These are phyloP conservation scores for Meriones unguiculatus DNA, from an alignment of 2,113 vertebrate genomes.

Conservation along the genomic window DNA sequence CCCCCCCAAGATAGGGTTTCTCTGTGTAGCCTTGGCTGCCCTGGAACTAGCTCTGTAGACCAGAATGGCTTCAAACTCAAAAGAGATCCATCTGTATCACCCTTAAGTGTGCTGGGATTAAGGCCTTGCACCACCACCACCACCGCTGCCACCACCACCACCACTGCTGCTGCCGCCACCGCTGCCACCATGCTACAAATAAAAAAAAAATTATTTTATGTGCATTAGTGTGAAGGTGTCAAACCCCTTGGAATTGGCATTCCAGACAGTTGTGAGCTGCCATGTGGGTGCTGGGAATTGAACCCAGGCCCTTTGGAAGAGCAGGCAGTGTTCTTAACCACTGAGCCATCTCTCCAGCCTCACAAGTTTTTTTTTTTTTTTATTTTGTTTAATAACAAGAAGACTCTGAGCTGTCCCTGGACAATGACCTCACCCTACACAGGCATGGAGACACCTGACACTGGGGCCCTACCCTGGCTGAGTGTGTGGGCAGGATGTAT, in stretches of 20 bases:
- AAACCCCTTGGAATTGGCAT: too few species aligned
- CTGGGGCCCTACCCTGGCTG: background rate
- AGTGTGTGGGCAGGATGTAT: background rate
- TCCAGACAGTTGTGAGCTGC: too few species aligned
- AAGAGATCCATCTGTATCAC: background rate
- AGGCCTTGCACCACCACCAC: background rate
- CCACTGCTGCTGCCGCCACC: too few species aligned
- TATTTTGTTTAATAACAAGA: background rate
- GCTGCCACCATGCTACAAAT: too few species aligned
- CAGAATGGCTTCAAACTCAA: background rate
- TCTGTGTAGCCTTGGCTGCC: background rate
- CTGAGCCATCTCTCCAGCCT: background rate
- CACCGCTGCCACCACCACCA: too few species aligned
- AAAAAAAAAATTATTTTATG: too few species aligned
- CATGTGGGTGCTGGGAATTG: too few species aligned
- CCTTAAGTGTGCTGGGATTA: background rate
- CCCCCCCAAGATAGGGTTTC: background rate
- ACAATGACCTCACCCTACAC: background rate
- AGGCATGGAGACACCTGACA: background rate
- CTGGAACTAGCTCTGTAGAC: background rate
- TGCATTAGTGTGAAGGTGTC: too few species aligned
- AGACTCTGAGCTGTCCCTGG: background rate
- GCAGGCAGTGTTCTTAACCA: too few species aligned
- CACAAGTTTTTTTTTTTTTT: background rate
- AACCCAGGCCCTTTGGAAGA: too few species aligned